phyloP scores from a whole-genome alignment of 2,797 vertebrate genomes.

The Euthynnus affinis region DNA sequence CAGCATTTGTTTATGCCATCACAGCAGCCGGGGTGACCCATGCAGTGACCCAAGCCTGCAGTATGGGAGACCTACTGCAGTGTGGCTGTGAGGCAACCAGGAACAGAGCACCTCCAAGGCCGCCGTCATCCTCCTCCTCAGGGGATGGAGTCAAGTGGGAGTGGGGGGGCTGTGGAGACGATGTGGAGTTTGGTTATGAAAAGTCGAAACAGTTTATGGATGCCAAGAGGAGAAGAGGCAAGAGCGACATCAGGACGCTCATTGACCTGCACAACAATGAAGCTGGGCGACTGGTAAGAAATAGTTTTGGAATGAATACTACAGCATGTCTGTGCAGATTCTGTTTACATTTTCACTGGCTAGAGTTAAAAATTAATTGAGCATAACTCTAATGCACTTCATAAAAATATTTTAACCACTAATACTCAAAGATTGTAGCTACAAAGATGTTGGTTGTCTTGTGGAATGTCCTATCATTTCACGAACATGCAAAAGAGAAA shows the following conservation, averaged over 20 bases:
- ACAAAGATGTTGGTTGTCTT: slow-evolving; percentile 57
- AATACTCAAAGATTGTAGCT: slow-evolving; percentile 21
- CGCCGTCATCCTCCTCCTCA: slow-evolving; percentile 68
- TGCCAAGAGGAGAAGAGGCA: slow-evolving; percentile 92
- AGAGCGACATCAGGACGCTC: slow-evolving; percentile 95
- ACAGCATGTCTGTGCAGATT: neutral
- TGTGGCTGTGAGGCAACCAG: slow-evolving; percentile 94
- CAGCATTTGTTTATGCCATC: slow-evolving; percentile 97
- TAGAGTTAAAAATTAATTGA: neutral
- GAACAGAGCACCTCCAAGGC: slow-evolving; percentile 88
- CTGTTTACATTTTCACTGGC: neutral
- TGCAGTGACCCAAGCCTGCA: slow-evolving; percentile 97
- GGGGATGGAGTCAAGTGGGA: slow-evolving; percentile 93
- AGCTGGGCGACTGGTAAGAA: slow-evolving; percentile 94
- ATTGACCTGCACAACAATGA: slow-evolving; percentile 98
- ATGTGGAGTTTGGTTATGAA: slow-evolving; percentile 97
- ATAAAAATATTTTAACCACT: neutral
- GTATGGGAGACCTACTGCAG: slow-evolving; percentile 97
- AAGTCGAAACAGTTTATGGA: slow-evolving; percentile 99
- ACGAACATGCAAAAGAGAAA: slow-evolving; percentile 66
- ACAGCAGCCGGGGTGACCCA: slow-evolving; percentile 96
- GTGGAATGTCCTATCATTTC: slow-evolving; percentile 78
- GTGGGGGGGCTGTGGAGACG: slow-evolving; percentile 98
- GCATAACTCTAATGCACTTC: neutral
- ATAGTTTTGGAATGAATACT: neutral